A percentile compares a stretch with the other conserved stretches of the same genome.
These are phyloP conservation scores for Drepana falcataria DNA, from an alignment of 2,888 invertebrate genomes.

Conservation along the genomic window DNA sequence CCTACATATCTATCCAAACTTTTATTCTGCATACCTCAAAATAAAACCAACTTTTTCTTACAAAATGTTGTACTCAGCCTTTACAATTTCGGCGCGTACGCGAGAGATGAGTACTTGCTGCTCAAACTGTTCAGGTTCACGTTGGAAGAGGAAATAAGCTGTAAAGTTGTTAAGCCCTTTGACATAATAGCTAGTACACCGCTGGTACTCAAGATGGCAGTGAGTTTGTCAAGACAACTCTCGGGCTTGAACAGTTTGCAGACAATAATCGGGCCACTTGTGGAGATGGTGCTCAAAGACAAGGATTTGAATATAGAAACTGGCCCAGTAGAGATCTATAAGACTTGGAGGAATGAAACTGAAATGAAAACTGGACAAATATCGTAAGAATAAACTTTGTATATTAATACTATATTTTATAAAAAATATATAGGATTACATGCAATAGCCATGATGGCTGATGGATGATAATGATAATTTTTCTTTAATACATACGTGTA, in stretches of 20 bases:
- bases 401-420: background rate
- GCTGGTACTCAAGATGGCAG: slow-evolving; percentile 86
- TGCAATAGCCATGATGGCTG: too few species aligned
- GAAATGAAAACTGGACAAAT: slow-evolving; percentile 87
- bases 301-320: slow-evolving; percentile 84
- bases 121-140: slow-evolving; percentile 84
- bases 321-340: slow-evolving; percentile 87
- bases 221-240: slow-evolving; percentile 83
- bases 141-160: slow-evolving; percentile 86
- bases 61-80: slow-evolving; percentile 86
- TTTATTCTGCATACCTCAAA: slow-evolving; percentile 84
- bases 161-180: slow-evolving; percentile 83
- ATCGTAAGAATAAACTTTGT: slow-evolving; percentile 66
- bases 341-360: slow-evolving; percentile 85
- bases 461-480: too few species aligned
- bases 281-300: slow-evolving; percentile 82
- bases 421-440: background rate
- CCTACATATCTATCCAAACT: slow-evolving; percentile 85
- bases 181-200: slow-evolving; percentile 86
- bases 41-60: slow-evolving; percentile 84
- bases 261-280: slow-evolving; percentile 83
- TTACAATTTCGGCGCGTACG: slow-evolving; percentile 87
- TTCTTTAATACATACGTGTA: too few species aligned
- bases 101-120: slow-evolving; percentile 86
- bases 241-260: slow-evolving; percentile 83